phyloP scores from a whole-genome alignment of 2,888 invertebrate genomes.

The Frankliniella intonsa region DNA sequence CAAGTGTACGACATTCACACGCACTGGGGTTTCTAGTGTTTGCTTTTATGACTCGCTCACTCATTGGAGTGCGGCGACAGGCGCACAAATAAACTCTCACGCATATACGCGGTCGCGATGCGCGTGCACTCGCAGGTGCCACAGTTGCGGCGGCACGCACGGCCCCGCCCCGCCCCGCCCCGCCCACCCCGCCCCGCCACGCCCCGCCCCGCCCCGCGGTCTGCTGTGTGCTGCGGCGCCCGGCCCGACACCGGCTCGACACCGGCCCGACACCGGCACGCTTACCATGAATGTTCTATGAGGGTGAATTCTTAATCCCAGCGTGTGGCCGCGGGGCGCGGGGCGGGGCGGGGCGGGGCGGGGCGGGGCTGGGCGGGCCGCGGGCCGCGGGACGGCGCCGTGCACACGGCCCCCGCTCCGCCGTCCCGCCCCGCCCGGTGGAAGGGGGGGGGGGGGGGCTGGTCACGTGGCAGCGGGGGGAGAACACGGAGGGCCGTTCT shows the following conservation, averaged over 20 bases:
- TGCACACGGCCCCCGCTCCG: no score
- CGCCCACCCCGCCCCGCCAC: background rate
- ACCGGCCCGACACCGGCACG: no score
- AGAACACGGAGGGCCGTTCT: no score
- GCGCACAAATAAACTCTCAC: slow-evolving; percentile 33
- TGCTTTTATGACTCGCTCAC: background rate
- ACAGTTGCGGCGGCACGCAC: background rate
- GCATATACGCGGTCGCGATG: slow-evolving; percentile 32
- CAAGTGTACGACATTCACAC: background rate
- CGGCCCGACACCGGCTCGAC: no score
- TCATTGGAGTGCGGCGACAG: background rate
- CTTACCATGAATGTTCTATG: slow-evolving; percentile 11
- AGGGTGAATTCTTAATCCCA: slow-evolving; percentile 27
- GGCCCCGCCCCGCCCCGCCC: background rate
- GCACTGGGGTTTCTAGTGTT: background rate
- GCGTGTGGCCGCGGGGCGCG: no score
- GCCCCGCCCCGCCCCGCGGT: background rate
- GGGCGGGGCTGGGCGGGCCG: slow-evolving; percentile 28
- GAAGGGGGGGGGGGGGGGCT: no score
- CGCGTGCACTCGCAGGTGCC: slow-evolving; percentile 30
- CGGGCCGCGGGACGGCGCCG: no score
- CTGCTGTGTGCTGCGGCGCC: no score
- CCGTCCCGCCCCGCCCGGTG: no score
- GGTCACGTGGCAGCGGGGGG: no score
- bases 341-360: no score